These are phyloP conservation scores for Osmerus mordax DNA, from an alignment of 2,113 vertebrate genomes.

Conservation along the genomic window DNA sequence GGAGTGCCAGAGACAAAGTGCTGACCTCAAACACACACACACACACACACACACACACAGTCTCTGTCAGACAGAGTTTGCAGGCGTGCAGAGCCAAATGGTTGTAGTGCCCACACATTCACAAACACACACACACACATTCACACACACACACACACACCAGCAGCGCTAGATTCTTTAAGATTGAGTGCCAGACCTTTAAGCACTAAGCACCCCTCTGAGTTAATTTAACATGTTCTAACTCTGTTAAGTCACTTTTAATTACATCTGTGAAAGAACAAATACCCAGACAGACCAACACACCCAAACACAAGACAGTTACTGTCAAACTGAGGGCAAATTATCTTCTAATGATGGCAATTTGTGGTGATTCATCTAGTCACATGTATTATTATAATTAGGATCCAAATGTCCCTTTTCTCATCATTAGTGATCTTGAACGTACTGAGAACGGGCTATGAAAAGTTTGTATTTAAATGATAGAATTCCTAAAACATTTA, in stretches of 20 bases:
- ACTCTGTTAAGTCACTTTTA: conserved; percentile 51
- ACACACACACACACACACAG: conserved; percentile 19
- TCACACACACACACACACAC: background rate
- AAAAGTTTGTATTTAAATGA: too few relatives aligned
- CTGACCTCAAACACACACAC: conserved; percentile 7
- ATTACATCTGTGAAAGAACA: conserved; percentile 37
- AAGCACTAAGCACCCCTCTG: conserved; percentile 8
- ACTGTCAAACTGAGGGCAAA: conserved; percentile 51
- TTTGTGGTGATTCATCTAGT: conserved; percentile 40
- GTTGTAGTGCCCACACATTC: background rate
- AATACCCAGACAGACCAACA: conserved; percentile 49
- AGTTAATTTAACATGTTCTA: background rate
- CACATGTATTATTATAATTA: background rate
- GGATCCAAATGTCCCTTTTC: too few relatives aligned
- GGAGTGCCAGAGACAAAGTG: conserved; percentile 54
- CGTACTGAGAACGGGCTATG: too few relatives aligned
- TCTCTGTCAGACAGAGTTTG: conserved; percentile 1
- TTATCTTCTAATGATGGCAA: conserved; percentile 60
- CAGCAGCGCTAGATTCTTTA: conserved; percentile 48
- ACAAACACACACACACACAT: background rate
- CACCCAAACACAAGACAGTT: conserved; percentile 58
- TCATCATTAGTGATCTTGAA: too few relatives aligned
- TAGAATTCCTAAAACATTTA: too few relatives aligned
- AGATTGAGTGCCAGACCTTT: conserved; percentile 19
- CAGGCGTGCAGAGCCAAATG: background rate